Evolutionary conservation across 2,888 invertebrate genomes (phyloP).

Genomic region (Fragum whitleyi): DNA sequence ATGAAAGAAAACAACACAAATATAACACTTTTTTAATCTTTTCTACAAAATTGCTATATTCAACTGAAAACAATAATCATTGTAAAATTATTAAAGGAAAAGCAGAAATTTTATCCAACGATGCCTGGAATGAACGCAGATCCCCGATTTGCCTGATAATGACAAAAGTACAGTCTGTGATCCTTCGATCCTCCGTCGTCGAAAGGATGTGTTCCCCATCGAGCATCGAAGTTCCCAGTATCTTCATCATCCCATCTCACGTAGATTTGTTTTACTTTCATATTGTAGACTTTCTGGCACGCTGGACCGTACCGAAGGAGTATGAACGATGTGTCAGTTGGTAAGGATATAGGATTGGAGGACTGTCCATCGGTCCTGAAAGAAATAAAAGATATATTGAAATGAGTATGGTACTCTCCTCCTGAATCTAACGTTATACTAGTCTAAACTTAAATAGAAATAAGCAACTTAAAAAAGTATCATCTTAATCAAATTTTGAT

Average conservation of each 20-base stretch:
- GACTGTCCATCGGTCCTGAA: conserved; percentile 30
- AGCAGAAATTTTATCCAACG: neutral
- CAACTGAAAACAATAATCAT: neutral
- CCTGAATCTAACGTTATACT: neutral
- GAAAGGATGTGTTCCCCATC: conserved; percentile 26
- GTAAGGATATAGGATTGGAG: conserved; percentile 14
- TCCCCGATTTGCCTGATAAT: conserved; percentile 8
- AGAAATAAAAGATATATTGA: neutral
- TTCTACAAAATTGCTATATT: neutral
- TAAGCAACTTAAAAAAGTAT: too few relatives aligned
- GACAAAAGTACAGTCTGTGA: conserved; percentile 36
- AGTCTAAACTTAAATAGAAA: too few relatives aligned
- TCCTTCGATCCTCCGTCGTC: conserved; percentile 31
- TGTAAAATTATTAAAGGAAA: neutral
- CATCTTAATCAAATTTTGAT: too few relatives aligned
- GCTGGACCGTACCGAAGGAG: conserved; percentile 24
- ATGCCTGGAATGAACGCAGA: neutral
- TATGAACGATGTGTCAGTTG: conserved; percentile 30
- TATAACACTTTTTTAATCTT: neutral
- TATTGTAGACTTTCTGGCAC: conserved; percentile 33
- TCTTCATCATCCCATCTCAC: conserved; percentile 40
- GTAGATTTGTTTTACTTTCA: conserved; percentile 22
- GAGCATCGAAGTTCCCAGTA: conserved; percentile 22
- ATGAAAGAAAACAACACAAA: too few relatives aligned
- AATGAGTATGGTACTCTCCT: neutral